Conservation (phyloP, 1,140 invertebrate species). For the Hylaeus anthracinus region DNA sequence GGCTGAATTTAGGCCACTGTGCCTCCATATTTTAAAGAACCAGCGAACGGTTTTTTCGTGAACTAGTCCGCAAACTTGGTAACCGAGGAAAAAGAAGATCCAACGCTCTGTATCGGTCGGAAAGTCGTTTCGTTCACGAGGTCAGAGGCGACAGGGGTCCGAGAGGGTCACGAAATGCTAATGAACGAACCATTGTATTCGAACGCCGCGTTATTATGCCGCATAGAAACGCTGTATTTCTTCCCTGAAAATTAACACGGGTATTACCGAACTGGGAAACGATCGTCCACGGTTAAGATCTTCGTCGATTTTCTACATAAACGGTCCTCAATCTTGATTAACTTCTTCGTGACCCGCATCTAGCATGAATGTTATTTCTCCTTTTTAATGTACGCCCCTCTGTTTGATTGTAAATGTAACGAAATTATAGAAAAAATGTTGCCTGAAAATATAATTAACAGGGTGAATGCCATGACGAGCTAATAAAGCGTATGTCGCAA, state of each 20-base stretch:
- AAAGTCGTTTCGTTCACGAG: constrained; percentile 49
- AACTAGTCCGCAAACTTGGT: constrained; percentile 32
- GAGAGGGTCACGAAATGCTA: constrained; percentile 57
- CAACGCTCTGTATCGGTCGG: constrained; percentile 17
- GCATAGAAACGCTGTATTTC: neutral
- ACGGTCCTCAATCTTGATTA: too few species aligned
- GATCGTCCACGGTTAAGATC: too few species aligned
- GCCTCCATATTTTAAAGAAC: constrained; percentile 14
- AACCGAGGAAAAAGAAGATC: constrained; percentile 3
- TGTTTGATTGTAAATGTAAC: too few species aligned
- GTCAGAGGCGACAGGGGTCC: constrained; percentile 62
- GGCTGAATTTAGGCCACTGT: constrained; percentile 9
- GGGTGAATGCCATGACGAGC: too few species aligned
- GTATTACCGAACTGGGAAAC: too few species aligned
- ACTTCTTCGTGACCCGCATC: too few species aligned
- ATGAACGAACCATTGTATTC: constrained; percentile 61
- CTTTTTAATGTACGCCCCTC: too few species aligned
- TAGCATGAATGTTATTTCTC: too few species aligned
- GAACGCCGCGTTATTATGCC: constrained; percentile 57
- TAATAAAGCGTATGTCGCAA: too few species aligned
- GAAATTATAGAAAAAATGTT: too few species aligned
- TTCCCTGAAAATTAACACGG: constrained; percentile 1
- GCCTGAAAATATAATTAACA: too few species aligned
- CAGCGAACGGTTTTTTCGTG: constrained; percentile 17
- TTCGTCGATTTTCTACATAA: too few species aligned